These are phyloP conservation scores for Zygothrica quintamaculata DNA, from an alignment of 2,888 invertebrate genomes.

Conservation along the genomic window DNA sequence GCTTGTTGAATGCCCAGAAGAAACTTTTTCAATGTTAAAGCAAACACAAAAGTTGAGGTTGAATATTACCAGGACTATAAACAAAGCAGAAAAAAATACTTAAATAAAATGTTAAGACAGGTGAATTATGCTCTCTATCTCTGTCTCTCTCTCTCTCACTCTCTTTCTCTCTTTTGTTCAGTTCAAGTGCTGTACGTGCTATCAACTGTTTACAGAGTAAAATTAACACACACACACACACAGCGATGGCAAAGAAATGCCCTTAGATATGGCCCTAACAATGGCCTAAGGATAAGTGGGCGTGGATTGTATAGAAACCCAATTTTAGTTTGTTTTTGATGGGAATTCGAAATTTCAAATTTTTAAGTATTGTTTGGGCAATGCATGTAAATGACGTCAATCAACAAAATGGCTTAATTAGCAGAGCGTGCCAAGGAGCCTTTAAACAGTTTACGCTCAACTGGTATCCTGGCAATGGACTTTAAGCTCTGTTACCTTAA, in stretches of 20 bases:
- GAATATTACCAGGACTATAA: conserved; percentile 31
- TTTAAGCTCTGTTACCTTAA: conserved; percentile 6
- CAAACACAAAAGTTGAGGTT: conserved; percentile 62
- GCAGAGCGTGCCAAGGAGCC: conserved; percentile 34
- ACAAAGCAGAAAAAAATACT: conserved; percentile 72
- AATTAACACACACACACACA: no score
- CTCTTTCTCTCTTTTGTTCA: no score
- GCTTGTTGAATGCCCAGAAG: conserved; percentile 19
- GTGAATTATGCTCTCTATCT: conserved; percentile 5
- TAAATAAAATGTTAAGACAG: conserved; percentile 57
- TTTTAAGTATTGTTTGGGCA: conserved; percentile 39
- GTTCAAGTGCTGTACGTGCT: neutral
- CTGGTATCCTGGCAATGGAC: conserved; percentile 11
- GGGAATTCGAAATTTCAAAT: conserved; percentile 47
- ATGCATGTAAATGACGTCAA: conserved; percentile 68
- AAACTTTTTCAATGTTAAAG: conserved; percentile 71
- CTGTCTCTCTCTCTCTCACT: neutral
- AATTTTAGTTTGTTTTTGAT: conserved; percentile 48
- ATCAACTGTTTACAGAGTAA: conserved; percentile 18
- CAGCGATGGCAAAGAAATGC: conserved; percentile 38
- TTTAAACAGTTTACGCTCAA: conserved; percentile 40
- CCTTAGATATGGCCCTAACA: conserved; percentile 42
- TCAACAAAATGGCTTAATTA: conserved; percentile 51
- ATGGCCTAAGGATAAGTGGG: conserved; percentile 17
- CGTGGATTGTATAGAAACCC: neutral